Base-by-base conservation (phyloP, 2,888 invertebrate species). In the Drosophila picticornis region DNA sequence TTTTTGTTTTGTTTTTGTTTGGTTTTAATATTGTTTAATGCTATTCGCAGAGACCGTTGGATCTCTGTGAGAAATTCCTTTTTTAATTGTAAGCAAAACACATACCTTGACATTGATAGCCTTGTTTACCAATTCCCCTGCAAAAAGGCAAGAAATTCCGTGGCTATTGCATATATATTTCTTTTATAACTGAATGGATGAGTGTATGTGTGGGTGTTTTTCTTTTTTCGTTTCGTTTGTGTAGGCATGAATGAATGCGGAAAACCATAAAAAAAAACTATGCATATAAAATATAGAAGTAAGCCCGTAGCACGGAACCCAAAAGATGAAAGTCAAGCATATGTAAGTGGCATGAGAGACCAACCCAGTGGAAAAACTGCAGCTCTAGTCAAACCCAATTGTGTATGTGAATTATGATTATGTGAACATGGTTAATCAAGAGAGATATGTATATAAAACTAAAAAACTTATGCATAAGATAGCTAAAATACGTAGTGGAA, bases 91-190 rank as follows among this genome's bases (percentile, higher is more conserved):
- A 86, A 86, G 85, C 85, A 86, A 89, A 86, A 91, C 91, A 93
- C 93, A 94, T 95, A 98, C 98, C 98, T 97, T 98, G 98, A 95
- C 98, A 98, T 94, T 98, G 98, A 95, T 98, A 98, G 94, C 98
- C 98, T 95, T 98, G 98, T 94, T 98, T 98, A 94, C 98, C 98
- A 94, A 98, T 95, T 94, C 98, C 98, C 98, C 98, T 98, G 96
- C 93, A 96, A 96, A 90, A 94, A 93, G 94, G 94, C 93, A 94
- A 94, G 93, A 93, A 93, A 93, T 91, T 92, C 93, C 93, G 91
- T 92, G 91, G 91, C 93, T 92, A 90, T 90, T 93, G 93, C 79
- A 81, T 81, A 80, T 80, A 80, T 88, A 80, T 80, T 85, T 83
- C 67, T 71, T 83, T 84, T 83, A 75, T 72, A 84, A 88, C 84